Evolutionary conservation across 2,113 vertebrate species (phyloP).

Genomic region (Macquaria australasica): DNA sequence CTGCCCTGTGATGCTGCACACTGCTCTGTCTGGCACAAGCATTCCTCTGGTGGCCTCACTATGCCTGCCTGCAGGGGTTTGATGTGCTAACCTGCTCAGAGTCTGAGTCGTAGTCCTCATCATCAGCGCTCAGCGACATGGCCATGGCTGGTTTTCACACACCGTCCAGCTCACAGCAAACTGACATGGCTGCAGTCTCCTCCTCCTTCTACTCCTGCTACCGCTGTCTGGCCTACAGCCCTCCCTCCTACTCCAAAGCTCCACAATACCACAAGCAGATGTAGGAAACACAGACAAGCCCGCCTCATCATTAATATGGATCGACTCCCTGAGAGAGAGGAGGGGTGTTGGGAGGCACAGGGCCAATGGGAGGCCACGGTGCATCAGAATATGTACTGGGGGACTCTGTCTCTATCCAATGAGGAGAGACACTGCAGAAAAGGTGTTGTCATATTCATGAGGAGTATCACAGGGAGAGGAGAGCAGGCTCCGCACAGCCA

Average conservation of each 20-base stretch:
- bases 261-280: constrained; percentile 84
- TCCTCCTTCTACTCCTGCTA: constrained; percentile 78
- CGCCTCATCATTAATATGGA: constrained; percentile 82
- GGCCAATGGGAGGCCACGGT: constrained; percentile 70
- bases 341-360: constrained; percentile 13
- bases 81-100: constrained; percentile 89
- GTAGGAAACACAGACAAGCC: constrained; percentile 82
- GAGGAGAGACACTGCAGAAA: constrained; percentile 44
- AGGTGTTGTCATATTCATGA: constrained; percentile 79
- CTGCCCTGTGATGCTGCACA: constrained; percentile 67
- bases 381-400: constrained; percentile 58
- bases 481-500: constrained; percentile 82
- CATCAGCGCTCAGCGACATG: constrained; percentile 93
- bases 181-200: constrained; percentile 90
- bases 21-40: constrained; percentile 56
- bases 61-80: constrained; percentile 63
- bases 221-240: constrained; percentile 79
- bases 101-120: constrained; percentile 95
- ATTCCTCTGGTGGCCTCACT: constrained; percentile 70
- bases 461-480: constrained; percentile 75
- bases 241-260: constrained; percentile 81
- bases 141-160: constrained; percentile 91
- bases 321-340: constrained; percentile 50
- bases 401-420: constrained; percentile 61
- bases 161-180: constrained; percentile 85